Base-by-base conservation (phyloP, 2,888 invertebrate genomes). In the Apantesis nais region DNA sequence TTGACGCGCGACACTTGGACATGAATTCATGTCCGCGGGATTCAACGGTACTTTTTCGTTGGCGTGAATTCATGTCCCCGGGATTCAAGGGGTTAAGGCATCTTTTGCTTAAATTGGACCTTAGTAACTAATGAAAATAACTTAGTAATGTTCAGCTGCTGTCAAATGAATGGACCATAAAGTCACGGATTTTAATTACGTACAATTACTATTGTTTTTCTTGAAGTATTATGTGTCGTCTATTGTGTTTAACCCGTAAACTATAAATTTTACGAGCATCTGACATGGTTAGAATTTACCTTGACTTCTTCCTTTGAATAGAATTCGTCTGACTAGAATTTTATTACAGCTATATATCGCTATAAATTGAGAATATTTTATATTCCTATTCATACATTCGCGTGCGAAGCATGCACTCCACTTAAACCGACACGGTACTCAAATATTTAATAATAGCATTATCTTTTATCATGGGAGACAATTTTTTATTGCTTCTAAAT, bases 171-270 rank as follows among this genome's bases (percentile, higher is more conserved):
- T 73, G 62, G 69, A 58, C 72, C 74, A 60, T 80, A 80, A 74
- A 70, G 73, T 74, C 74, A 76, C 64, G 73, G 74, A 67, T 74
- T 78, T 76, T 78, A 80, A 80, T 80, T 73, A 67, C 25, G 48
- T 34, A 77, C 74, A 73, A 80, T 82, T 64, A 74, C 75, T n/a
- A 74, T 82, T 82, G 80, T 80, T 80, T 67, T 78, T 68, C 70
- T 68, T 37, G 19, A 44, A 67, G 37, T 60, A 68, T 64, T 65
- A 71, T 72, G 68, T 69, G 62, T 58, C n/a, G 55, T n/a, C 61
- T 67, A 81, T 76, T 78, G 76, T 80, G 67, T 44, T 39, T 34
- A 69, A 31, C 60, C 68, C 63, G 25, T 62, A 65, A 68, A 29
- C 29, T 19, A 41, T 39, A 29, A 72, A n/a, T 55, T 71, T 68